Evolutionary conservation across 2,797 vertebrate genomes (phyloP).

Genomic region (Eutrigla gurnardus): DNA sequence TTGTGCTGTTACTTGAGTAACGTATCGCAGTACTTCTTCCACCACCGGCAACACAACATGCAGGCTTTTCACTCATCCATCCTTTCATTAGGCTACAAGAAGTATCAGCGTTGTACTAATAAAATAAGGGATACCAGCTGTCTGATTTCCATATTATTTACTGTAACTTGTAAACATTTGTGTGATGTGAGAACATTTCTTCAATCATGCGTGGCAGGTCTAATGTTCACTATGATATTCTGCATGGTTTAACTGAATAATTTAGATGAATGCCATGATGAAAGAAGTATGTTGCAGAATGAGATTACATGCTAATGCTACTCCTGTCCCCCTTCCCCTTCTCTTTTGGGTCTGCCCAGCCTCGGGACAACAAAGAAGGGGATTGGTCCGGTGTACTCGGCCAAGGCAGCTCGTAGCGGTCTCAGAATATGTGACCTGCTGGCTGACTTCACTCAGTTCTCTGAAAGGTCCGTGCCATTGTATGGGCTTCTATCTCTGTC

Average conservation of each 20-base stretch:
- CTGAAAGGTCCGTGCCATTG: constrained; percentile 85
- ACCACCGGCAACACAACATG: too few species aligned
- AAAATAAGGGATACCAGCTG: not conserved
- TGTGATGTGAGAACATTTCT: not conserved
- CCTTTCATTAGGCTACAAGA: too few species aligned
- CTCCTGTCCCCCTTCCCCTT: not conserved
- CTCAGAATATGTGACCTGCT: constrained; percentile 98
- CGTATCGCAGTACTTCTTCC: too few species aligned
- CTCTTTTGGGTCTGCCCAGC: constrained; percentile 77
- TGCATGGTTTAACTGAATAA: not conserved
- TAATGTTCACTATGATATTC: not conserved
- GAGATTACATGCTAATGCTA: constrained; percentile 14
- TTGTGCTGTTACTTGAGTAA: too few species aligned
- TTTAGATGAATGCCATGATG: not conserved
- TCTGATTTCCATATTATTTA: not conserved
- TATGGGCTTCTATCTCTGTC: not conserved
- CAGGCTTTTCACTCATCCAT: too few species aligned
- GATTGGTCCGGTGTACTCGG: constrained; percentile 97
- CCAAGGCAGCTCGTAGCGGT: constrained; percentile 96
- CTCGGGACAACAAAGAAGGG: constrained; percentile 98
- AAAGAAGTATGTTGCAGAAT: not conserved
- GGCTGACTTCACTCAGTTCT: constrained; percentile 95
- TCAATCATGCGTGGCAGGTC: not conserved
- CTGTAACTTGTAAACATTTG: not conserved
- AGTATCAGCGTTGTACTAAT: not conserved